These are phyloP conservation scores for Enoplosus armatus DNA, from an alignment of 2,797 vertebrate genomes.

Conservation along the genomic window DNA sequence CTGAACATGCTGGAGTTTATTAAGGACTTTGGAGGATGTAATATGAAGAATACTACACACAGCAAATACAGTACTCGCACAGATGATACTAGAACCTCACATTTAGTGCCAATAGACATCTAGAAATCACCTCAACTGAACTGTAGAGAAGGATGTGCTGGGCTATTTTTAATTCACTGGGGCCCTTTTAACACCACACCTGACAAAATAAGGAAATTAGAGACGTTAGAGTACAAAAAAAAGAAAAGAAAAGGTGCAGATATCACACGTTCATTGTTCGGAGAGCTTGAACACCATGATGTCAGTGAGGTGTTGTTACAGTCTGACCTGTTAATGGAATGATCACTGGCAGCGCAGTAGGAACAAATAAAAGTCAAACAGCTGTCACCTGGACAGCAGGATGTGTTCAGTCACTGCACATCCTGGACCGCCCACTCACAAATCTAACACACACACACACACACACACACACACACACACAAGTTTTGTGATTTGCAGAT, in stretches of 20 bases:
- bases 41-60: not conserved
- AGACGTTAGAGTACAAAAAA: constrained; percentile 7
- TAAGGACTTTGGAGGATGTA: not conserved
- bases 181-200: constrained; percentile 39
- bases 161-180: constrained; percentile 30
- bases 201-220: constrained; percentile 66
- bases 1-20: not conserved
- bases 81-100: not conserved
- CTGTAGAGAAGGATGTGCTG: constrained; percentile 1
- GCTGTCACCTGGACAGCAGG: constrained; percentile 69
- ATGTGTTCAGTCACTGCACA: constrained; percentile 57
- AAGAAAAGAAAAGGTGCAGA: constrained; percentile 35
- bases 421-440: constrained; percentile 49
- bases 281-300: constrained; percentile 8
- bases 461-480: not conserved
- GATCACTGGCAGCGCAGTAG: constrained; percentile 22
- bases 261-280: constrained; percentile 61
- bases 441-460: not conserved
- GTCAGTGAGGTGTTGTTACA: constrained; percentile 63
- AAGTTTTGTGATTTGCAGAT: not conserved
- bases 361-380: constrained; percentile 57
- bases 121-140: constrained; percentile 7
- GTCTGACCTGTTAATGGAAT: constrained; percentile 49
- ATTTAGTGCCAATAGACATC: not conserved
- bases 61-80: not conserved